Evolutionary conservation across 2,797 vertebrate species (phyloP).

Genomic region (Mionectes olivaceus): DNA sequence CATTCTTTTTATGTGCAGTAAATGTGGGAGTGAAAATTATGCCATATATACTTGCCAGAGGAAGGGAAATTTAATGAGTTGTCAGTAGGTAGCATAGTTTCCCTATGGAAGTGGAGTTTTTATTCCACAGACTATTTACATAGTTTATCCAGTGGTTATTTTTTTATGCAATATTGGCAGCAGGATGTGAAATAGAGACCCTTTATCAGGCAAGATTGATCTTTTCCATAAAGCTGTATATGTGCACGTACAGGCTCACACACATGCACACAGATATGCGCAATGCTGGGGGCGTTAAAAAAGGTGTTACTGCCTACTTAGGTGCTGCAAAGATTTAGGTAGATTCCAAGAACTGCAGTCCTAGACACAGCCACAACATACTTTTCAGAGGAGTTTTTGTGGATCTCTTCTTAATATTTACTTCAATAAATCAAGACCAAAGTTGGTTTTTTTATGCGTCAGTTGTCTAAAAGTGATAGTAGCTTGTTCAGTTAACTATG

Average conservation of each 20-base stretch:
- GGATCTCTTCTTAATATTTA: not conserved
- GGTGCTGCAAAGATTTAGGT: not conserved
- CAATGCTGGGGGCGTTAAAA: not conserved
- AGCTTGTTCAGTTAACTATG: not conserved
- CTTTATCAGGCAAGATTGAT: not conserved
- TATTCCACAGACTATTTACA: not conserved
- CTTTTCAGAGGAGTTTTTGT: not conserved
- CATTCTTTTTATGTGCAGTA: not conserved
- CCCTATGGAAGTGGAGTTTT: not conserved
- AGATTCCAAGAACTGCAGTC: not conserved
- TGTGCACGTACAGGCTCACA: not conserved
- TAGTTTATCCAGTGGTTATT: not conserved
- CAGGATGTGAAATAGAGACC: not conserved
- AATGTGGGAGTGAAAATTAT: not conserved
- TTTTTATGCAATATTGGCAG: not conserved
- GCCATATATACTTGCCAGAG: not conserved
- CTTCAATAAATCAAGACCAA: fast-evolving
- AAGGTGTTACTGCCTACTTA: not conserved
- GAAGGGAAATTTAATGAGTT: not conserved
- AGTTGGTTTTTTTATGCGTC: not conserved
- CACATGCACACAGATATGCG: fast-evolving
- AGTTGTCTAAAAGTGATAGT: not conserved
- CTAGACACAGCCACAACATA: not conserved
- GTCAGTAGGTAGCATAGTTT: not conserved
- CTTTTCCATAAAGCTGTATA: not conserved